Conservation (phyloP, 2,797 vertebrate species). For the Scleropages formosus region DNA sequence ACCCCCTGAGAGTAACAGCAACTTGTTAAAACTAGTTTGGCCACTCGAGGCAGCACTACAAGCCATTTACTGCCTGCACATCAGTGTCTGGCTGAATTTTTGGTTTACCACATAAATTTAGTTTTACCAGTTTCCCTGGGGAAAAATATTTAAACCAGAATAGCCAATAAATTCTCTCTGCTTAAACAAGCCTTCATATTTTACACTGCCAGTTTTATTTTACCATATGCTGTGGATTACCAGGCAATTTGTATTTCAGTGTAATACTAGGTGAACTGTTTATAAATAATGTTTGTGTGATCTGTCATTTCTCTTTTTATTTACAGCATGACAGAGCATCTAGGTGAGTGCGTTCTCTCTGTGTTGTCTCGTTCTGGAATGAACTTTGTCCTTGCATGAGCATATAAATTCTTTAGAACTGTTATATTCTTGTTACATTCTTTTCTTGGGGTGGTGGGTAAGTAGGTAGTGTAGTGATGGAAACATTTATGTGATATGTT, state of each 20-base stretch:
- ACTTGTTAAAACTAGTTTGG: constrained; percentile 43
- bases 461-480: background rate
- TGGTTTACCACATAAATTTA: constrained; percentile 46
- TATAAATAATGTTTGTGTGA: constrained; percentile 38
- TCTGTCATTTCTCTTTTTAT: constrained; percentile 44
- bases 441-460: background rate
- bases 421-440: background rate
- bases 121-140: constrained; percentile 42
- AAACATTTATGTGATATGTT: no score
- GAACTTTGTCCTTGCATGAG: background rate
- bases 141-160: constrained; percentile 39
- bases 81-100: constrained; percentile 23
- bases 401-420: background rate
- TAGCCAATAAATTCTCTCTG: constrained; percentile 42
- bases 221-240: constrained; percentile 18
- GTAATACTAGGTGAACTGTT: background rate
- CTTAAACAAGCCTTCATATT: background rate
- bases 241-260: constrained; percentile 27
- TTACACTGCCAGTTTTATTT: no score
- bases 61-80: constrained; percentile 31
- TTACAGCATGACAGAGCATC: constrained; percentile 87
- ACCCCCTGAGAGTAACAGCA: constrained; percentile 34
- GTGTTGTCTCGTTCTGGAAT: background rate
- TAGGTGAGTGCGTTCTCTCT: constrained; percentile 70
- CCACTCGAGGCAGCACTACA: constrained; percentile 42